Evolutionary conservation across 2,113 vertebrate species (phyloP).

Genomic region (Cygnus atratus): DNA sequence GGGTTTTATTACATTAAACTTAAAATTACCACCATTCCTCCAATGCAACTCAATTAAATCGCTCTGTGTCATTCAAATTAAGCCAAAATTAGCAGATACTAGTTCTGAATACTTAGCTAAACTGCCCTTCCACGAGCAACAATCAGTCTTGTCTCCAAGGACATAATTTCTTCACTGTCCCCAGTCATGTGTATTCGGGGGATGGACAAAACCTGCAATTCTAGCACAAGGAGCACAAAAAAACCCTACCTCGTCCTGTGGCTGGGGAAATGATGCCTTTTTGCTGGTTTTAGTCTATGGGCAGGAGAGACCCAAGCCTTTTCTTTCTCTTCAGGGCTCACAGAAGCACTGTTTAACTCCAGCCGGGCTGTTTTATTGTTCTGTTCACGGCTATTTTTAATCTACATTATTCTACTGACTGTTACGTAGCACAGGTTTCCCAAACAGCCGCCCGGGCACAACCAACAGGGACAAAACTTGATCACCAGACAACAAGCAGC

Average conservation of each 20-base stretch:
- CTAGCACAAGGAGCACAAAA: background rate
- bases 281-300: background rate
- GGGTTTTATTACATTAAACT: background rate
- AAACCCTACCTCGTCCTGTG: rapidly evolving
- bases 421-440: background rate
- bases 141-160: background rate
- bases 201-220: background rate
- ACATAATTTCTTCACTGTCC: background rate
- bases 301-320: background rate
- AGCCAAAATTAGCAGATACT: background rate
- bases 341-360: background rate
- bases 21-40: background rate
- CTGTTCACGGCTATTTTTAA: background rate
- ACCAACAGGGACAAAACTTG: background rate
- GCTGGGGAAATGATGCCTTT: background rate
- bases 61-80: background rate
- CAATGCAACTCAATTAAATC: background rate
- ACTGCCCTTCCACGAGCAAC: background rate
- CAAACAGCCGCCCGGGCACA: background rate
- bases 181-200: background rate
- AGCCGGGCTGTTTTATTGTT: background rate
- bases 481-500: background rate
- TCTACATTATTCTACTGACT: background rate
- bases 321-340: background rate
- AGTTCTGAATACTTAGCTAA: background rate